These are phyloP conservation scores for Microcebus griseorufus DNA, from an alignment of 2,113 vertebrate genomes.

Conservation along the genomic window DNA sequence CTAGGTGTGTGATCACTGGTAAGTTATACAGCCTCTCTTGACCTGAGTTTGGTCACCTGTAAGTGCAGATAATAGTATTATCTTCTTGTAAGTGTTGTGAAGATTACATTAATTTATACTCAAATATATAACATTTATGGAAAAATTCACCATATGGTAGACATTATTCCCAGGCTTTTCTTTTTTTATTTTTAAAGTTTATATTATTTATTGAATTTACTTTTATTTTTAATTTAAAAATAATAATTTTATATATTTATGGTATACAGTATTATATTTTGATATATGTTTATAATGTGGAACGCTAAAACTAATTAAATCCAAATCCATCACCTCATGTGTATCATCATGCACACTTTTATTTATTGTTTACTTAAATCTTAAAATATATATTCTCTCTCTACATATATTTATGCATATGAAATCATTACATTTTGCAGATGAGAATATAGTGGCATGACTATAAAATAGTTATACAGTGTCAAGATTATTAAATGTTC, in stretches of 20 bases:
- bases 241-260: background rate
- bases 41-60: background rate
- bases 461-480: background rate
- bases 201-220: background rate
- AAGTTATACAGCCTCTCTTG: background rate
- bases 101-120: background rate
- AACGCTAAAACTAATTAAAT: background rate
- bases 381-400: background rate
- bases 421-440: background rate
- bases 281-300: background rate
- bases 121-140: background rate
- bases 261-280: background rate
- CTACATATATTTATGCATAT: too few relatives aligned
- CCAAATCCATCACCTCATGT: background rate
- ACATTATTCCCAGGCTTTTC: background rate
- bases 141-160: background rate
- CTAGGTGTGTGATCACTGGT: background rate
- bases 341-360: background rate
- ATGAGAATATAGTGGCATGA: background rate
- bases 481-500: background rate
- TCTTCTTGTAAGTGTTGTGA: background rate
- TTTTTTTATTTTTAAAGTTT: background rate
- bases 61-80: background rate
- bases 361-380: background rate
- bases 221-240: background rate